Conservation (phyloP, 2,888 invertebrate genomes). For the Dioctria linearis region DNA sequence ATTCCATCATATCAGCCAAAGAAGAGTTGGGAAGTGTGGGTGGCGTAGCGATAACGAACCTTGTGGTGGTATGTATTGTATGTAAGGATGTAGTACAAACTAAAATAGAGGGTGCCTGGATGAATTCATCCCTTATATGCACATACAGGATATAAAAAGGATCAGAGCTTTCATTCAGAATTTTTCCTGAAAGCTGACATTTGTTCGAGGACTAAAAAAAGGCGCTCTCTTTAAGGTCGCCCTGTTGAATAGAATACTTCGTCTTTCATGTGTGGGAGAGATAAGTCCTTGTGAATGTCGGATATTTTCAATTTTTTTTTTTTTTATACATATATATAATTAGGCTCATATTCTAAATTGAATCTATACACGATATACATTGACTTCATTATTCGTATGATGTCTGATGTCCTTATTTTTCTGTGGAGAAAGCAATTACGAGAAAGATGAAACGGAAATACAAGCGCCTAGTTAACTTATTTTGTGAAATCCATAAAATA, state of each 20-base stretch:
- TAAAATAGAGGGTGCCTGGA: not conserved
- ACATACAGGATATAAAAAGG: not conserved
- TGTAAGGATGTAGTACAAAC: too few relatives aligned
- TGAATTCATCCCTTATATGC: not conserved
- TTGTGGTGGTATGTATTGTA: too few relatives aligned
- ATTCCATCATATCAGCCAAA: slow-evolving; percentile 13
- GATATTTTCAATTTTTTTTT: not conserved
- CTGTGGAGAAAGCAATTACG: too few relatives aligned
- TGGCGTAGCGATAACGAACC: not conserved
- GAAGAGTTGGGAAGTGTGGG: not conserved
- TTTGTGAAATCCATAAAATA: too few relatives aligned
- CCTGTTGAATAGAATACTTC: not conserved
- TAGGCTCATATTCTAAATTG: not conserved
- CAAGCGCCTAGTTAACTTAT: too few relatives aligned
- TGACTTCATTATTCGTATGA: not conserved
- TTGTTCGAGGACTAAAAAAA: slow-evolving; percentile 2
- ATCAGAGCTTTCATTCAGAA: slow-evolving; percentile 35
- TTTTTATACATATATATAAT: not conserved
- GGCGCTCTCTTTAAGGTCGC: slow-evolving; percentile 26
- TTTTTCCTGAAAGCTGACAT: slow-evolving; percentile 20
- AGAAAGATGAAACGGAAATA: too few relatives aligned
- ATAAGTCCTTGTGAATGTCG: not conserved
- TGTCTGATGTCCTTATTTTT: not conserved
- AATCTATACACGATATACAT: not conserved
- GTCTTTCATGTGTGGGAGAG: slow-evolving; percentile 7